phyloP scores from a whole-genome alignment of 1,140 invertebrate species.

The Anoplolepis gracilipes region DNA sequence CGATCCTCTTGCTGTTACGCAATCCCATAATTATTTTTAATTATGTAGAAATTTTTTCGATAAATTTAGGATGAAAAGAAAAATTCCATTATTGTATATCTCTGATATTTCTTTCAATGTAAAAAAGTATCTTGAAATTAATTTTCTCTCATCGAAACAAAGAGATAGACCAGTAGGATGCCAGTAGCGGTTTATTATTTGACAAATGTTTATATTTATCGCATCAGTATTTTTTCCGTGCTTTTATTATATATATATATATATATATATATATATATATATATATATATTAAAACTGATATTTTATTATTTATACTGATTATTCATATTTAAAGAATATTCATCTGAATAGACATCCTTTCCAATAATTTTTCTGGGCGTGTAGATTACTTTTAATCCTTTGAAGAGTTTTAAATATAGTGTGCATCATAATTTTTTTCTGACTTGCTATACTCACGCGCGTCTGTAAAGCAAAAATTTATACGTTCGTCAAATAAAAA shows the following conservation, averaged over 20 bases:
- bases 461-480: constrained; percentile 30
- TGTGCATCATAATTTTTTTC: neutral
- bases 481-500: constrained; percentile 36
- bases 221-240: constrained; percentile 19
- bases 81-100: neutral
- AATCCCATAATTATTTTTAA: constrained; percentile 13
- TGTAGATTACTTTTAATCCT: constrained; percentile 33
- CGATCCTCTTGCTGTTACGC: neutral
- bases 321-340: constrained; percentile 3
- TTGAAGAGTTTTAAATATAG: constrained; percentile 28
- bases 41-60: neutral
- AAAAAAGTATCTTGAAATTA: constrained; percentile 34
- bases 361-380: constrained; percentile 10
- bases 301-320: constrained; percentile 27
- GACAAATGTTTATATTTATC: constrained; percentile 46
- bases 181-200: constrained; percentile 26
- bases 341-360: neutral
- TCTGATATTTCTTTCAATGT: neutral
- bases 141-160: constrained; percentile 22
- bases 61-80: neutral
- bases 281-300: too few species aligned
- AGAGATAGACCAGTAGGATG: neutral
- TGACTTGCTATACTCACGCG: neutral
- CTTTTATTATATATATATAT: too few species aligned
- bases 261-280: too few species aligned